Percentiles rank a stretch among this genome's conserved stretches.
Conservation (phyloP, 2,888 invertebrate species). For the Zaprionus lineosus region DNA sequence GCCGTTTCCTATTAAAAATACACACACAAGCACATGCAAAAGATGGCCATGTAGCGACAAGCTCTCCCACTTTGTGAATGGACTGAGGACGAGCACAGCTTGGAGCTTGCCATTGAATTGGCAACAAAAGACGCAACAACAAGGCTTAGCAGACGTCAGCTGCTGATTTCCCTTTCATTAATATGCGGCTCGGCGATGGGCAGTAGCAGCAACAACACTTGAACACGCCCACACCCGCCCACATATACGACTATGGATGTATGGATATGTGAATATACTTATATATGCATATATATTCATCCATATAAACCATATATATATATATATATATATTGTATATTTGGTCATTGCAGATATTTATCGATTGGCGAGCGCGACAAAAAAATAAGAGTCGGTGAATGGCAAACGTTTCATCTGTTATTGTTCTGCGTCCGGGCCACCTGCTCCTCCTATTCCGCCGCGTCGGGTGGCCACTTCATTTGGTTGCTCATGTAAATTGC, state of each 20-base stretch:
- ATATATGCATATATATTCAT: background rate
- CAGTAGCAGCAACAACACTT: slow-evolving; percentile 37
- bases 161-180: slow-evolving; percentile 71
- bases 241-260: slow-evolving; percentile 15
- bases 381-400: background rate
- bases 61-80: background rate
- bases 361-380: slow-evolving; percentile 31
- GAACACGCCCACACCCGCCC: slow-evolving; percentile 33
- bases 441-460: too few relatives aligned
- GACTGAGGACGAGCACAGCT: background rate
- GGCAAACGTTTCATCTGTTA: background rate
- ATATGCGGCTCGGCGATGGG: slow-evolving; percentile 51
- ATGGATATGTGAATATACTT: background rate
- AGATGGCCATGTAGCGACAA: background rate
- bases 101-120: background rate
- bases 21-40: slow-evolving; percentile 19
- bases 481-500: slow-evolving; percentile 38
- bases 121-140: background rate
- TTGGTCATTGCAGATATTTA: slow-evolving; percentile 25
- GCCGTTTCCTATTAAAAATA: slow-evolving; percentile 68
- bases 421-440: slow-evolving; percentile 15
- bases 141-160: slow-evolving; percentile 37
- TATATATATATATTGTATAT: background rate
- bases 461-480: background rate
- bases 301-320: background rate